These are phyloP conservation scores for Catostylus mosaicus DNA, from an alignment of 30 jellyfish, hydroid and myxozoan genomes.

Conservation along the genomic window DNA sequence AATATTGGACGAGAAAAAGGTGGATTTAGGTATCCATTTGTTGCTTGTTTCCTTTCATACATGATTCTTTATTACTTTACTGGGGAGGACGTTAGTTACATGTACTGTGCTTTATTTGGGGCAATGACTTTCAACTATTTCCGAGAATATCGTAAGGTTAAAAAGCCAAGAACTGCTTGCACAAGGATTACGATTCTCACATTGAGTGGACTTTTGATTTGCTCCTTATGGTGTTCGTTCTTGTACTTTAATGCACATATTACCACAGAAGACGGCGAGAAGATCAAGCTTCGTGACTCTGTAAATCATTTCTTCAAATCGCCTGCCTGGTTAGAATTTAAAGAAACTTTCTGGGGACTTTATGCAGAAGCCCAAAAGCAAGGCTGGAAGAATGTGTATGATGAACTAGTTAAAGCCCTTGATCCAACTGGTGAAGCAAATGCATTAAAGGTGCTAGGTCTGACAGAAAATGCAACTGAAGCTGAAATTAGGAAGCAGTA, in stretches of 20 bases:
- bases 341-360: conserved; percentile 84
- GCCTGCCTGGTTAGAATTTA: conserved; percentile 99
- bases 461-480: conserved; percentile 83
- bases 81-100: conserved; percentile 82
- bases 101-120: conserved; percentile 92
- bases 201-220: conserved; percentile 71
- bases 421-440: conserved; percentile 98
- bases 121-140: conserved; percentile 75
- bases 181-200: conserved; percentile 70
- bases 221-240: conserved; percentile 90
- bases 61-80: conserved; percentile 24
- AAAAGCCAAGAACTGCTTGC: conserved; percentile 47
- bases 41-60: conserved; percentile 58
- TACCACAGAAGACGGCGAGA: conserved; percentile 97
- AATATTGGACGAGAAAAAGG: conserved; percentile 95
- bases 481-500: conserved; percentile 78
- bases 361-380: conserved; percentile 91
- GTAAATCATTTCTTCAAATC: conserved; percentile 92
- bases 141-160: conserved; percentile 71
- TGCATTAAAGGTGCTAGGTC: conserved; percentile 85
- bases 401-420: conserved; percentile 90
- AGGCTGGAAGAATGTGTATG: conserved; percentile 96
- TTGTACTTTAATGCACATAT: conserved; percentile 92
- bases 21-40: conserved; percentile 70
- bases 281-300: conserved; percentile 85